phyloP scores from a whole-genome alignment of 1,140 invertebrate species.

The Bactericera cockerelli region DNA sequence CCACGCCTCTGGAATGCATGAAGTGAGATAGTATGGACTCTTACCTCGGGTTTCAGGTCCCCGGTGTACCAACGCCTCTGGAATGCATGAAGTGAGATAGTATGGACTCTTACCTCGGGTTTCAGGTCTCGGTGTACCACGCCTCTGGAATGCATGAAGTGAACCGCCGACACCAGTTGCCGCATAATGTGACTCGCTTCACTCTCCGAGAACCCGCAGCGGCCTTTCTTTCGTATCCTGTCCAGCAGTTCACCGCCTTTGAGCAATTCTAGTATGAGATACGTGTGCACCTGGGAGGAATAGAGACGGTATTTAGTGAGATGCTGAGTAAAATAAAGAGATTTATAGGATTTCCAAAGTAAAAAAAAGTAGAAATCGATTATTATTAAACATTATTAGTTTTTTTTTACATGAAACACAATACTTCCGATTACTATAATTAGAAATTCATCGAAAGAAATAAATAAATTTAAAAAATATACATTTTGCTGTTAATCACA shows the following conservation, averaged over 20 bases:
- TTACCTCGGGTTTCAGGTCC: no score
- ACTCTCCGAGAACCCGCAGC: conserved; percentile 43
- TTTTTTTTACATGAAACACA: not conserved
- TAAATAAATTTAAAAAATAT: no score
- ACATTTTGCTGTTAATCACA: no score
- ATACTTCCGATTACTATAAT: no score
- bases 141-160: conserved; percentile 61
- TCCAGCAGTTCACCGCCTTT: conserved; percentile 75
- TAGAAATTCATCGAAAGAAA: no score
- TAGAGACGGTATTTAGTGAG: no score
- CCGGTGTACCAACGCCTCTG: no score
- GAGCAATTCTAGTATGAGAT: conserved; percentile 73
- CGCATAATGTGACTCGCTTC: conserved; percentile 52
- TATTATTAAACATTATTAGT: no score
- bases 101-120: conserved; percentile 60
- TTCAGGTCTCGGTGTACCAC: conserved; percentile 83
- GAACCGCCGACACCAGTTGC: conserved; percentile 63
- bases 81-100: no score
- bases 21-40: no score
- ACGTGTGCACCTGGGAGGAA: conserved; percentile 41
- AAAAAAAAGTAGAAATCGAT: not conserved
- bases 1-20: no score
- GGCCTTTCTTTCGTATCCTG: conserved; percentile 41
- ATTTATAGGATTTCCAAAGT: not conserved
- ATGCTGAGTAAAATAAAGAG: not conserved